Evolutionary conservation across 2,113 vertebrate species (phyloP), one percentile per base, ranked within the genome.

Genomic region (Limanda limanda): DNA sequence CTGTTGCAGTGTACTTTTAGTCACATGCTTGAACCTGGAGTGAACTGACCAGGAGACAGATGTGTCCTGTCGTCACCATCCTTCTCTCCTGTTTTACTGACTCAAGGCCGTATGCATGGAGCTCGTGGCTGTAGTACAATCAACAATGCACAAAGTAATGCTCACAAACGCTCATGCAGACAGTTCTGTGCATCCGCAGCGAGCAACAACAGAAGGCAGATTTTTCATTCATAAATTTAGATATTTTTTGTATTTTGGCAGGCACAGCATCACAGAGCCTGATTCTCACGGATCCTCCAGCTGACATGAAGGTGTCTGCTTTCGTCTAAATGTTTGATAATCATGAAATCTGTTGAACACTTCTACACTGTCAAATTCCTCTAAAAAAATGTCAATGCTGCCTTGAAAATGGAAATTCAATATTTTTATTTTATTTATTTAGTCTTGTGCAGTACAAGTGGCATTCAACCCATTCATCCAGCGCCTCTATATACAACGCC

Each of bases 1-100:
- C 83, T 88, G 75, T 63, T 21, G 55, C 10, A 3, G 62, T 20
- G 17, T 91, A 83, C 83, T 85, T 86, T 91, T 91, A 85, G 61
- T 64, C 24, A 0, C 37, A 58, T 89, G 74, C 42, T 56, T 70
- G 77, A 89, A 80, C 40, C 76, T 58, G 62, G 80, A 71, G 24
- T 0, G 2, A 69, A 76, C 70, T 74, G 84, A 52, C 74, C 1
- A 8, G 31, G 3, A 11, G 31, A 84, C 89, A 89, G 77, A 88
- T 86, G 82, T 75, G 66, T 45, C 83, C 86, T 69, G 45, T 58
- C 27, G 1, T 64, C 81, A 17, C 45, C 74, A 67, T 75, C 79
- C 55, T 2, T 0, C 48, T 64, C 56, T 59, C 54, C 48, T 59
- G 15, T 70, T 72, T 87, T 81, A 31, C 21, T 1, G 3, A 48